Base-by-base conservation (phyloP, 2,113 vertebrate genomes). In the Odocoileus hemionus region DNA sequence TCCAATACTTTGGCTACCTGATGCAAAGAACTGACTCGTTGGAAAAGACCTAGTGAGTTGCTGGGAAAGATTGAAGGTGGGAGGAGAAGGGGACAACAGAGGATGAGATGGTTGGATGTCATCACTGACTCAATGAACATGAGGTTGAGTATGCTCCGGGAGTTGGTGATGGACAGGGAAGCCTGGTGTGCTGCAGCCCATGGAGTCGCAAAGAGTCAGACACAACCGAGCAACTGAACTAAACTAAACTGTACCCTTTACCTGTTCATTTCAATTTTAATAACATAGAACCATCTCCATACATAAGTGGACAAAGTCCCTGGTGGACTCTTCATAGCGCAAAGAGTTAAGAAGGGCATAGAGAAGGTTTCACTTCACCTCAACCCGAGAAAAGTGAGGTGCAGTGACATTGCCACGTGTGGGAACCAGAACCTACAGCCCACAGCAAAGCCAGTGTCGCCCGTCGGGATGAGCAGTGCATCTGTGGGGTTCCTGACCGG, bases 381-480 rank as follows among this genome's bases (percentile, higher is more conserved):
- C 12, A 7, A 12, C 45, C 52, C 78, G 13, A 58, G 61, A 74
- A 52, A 47, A 78, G 33, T 7, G 39, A 50, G 16, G 54, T 0
- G 5, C 50, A 57, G 23, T 15, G 2, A 21, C 3, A 25, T 7
- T 1, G 7, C 67, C 58, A 28, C 3, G 19, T 0, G 0, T 19
- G 50, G 28, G 28, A 28, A 50, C 5, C 84, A 33, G 67, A 43
- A 15, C 19, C 50, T 25, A 45, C 67, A 45, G 30, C 36, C 36
- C 67, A 30, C 50, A 1, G 17, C 8, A 54, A 83, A 54, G 23
- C 33, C 7, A 25, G 52, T 15, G 67, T 13, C 6, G 0, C 7
- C 47, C 3, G 3, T 82, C 1, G 1, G 11, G 30, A 12, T 52
- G 47, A 12, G 47, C 47, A n/a, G 30, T 12, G 15, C 43, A 3